A percentile compares a stretch with the other conserved stretches of the same genome.
These are phyloP conservation scores for Myotis myotis DNA, from an alignment of 2,797 vertebrate genomes.

Conservation along the genomic window DNA sequence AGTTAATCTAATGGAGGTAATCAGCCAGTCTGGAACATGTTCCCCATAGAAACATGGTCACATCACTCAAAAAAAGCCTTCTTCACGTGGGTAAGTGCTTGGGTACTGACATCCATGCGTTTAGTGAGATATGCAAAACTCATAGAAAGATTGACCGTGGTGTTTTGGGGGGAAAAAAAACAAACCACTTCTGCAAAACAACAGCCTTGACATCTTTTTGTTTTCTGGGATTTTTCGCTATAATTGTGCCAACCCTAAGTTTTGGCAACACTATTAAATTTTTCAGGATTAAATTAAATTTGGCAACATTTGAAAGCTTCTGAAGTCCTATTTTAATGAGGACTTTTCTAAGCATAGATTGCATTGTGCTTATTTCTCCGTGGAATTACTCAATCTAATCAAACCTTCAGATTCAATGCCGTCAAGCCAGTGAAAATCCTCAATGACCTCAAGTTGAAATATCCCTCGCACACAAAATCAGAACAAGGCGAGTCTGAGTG, in stretches of 20 bases:
- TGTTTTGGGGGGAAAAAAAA: background rate
- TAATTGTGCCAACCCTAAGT: background rate
- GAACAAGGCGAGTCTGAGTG: background rate
- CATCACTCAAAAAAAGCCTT: background rate
- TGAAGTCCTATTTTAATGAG: slow-evolving; percentile 5
- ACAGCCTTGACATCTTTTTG: background rate
- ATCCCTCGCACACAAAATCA: background rate
- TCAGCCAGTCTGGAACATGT: slow-evolving; percentile 7
- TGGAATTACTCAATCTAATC: background rate
- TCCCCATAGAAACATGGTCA: background rate
- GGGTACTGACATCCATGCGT: background rate
- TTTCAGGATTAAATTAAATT: slow-evolving; percentile 45
- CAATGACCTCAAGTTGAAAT: background rate
- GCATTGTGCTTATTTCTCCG: slow-evolving; percentile 30
- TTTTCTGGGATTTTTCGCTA: background rate
- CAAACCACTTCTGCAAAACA: background rate
- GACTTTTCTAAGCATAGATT: slow-evolving; percentile 26
- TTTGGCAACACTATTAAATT: slow-evolving; percentile 17
- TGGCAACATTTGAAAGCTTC: slow-evolving; percentile 15
- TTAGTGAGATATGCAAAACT: background rate
- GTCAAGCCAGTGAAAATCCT: background rate
- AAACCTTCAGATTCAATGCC: background rate
- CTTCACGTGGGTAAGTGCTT: background rate
- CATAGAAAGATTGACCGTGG: background rate
- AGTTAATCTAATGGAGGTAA: slow-evolving; percentile 53